These are phyloP conservation scores for Todiramphus chloris DNA, from an alignment of 2,113 vertebrate genomes.

Conservation along the genomic window DNA sequence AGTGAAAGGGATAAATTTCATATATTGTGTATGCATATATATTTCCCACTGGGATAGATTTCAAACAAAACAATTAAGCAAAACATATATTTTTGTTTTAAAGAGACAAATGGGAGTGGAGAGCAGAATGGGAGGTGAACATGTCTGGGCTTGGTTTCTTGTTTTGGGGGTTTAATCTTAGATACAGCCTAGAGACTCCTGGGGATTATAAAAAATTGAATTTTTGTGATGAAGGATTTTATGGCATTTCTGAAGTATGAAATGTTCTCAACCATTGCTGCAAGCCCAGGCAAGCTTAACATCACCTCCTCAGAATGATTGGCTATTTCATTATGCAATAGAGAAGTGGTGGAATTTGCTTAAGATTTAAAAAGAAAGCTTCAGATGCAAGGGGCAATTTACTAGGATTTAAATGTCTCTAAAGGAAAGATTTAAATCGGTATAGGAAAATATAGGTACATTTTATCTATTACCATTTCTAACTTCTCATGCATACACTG, in stretches of 20 bases:
- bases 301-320: constrained; percentile 28
- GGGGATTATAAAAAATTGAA: constrained; percentile 37
- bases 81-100: background rate
- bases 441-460: constrained; percentile 38
- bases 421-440: constrained; percentile 42
- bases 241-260: constrained; percentile 42
- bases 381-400: constrained; percentile 52
- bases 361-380: constrained; percentile 62
- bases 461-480: constrained; percentile 49
- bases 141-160: constrained; percentile 10
- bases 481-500: background rate
- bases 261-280: constrained; percentile 31
- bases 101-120: background rate
- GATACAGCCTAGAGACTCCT: constrained; percentile 9
- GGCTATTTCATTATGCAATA: constrained; percentile 43
- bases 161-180: constrained; percentile 16
- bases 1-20: background rate
- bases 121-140: background rate
- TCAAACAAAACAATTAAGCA: background rate
- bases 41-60: background rate
- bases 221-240: constrained; percentile 41
- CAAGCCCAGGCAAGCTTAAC: constrained; percentile 40
- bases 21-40: background rate
- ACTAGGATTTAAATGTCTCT: constrained; percentile 58
- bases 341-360: constrained; percentile 48